These are phyloP conservation scores for Lymantria dispar DNA, from an alignment of 2,888 invertebrate genomes.

Conservation along the genomic window DNA sequence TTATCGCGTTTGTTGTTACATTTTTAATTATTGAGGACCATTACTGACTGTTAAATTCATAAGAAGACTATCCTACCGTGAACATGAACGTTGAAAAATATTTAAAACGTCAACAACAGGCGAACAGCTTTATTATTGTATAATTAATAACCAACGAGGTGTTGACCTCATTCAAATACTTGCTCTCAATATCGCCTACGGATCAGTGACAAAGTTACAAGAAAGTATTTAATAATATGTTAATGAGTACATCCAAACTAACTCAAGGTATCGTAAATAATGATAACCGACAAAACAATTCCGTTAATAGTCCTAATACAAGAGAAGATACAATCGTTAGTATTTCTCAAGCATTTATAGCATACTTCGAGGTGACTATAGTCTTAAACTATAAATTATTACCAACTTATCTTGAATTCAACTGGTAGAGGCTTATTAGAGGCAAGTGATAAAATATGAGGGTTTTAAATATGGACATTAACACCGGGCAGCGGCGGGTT, in stretches of 20 bases:
- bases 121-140: too few species aligned
- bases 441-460: constrained; percentile 26
- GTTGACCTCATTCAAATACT: too few species aligned
- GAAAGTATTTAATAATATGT: neutral
- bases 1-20: too few species aligned
- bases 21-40: too few species aligned
- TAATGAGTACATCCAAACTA: neutral
- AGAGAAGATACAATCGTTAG: neutral
- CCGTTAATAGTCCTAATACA: neutral
- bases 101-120: too few species aligned
- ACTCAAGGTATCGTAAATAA: neutral
- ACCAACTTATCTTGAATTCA: constrained; percentile 17
- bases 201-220: too few species aligned
- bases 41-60: too few species aligned
- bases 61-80: too few species aligned
- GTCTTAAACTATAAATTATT: constrained; percentile 15
- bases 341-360: constrained; percentile 3
- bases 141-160: too few species aligned
- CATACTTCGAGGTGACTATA: constrained; percentile 1
- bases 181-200: too few species aligned
- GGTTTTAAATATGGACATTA: constrained; percentile 31
- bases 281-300: neutral
- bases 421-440: constrained; percentile 16
- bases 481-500: constrained; percentile 22
- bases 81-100: too few species aligned